phyloP scores from a whole-genome alignment of 2,888 invertebrate genomes.

The Cepaea hortensis region DNA sequence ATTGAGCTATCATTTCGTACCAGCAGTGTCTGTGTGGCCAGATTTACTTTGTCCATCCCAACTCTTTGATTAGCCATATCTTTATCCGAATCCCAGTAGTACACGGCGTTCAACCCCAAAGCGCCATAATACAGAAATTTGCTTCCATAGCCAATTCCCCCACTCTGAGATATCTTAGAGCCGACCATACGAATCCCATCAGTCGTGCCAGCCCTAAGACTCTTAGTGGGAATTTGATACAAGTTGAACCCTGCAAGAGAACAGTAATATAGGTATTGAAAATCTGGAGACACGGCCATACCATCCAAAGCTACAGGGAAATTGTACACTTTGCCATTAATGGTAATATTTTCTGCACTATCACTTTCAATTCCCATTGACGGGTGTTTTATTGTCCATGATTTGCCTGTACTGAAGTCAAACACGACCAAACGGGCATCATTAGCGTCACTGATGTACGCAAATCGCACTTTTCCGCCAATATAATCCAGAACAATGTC shows the following conservation, averaged over 20 bases:
- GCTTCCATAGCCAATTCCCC: conserved; percentile 62
- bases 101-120: conserved; percentile 58
- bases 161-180: conserved; percentile 57
- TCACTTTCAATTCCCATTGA: conserved; percentile 56
- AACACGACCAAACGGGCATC: conserved; percentile 62
- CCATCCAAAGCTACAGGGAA: conserved; percentile 60
- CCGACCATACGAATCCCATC: conserved; percentile 58
- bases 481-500: conserved; percentile 66
- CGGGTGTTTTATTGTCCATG: conserved; percentile 57
- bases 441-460: conserved; percentile 63
- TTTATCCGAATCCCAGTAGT: conserved; percentile 57
- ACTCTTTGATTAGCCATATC: conserved; percentile 54
- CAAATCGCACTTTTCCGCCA: conserved; percentile 57
- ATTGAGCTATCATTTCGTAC: conserved; percentile 55
- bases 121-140: conserved; percentile 62
- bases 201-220: conserved; percentile 53
- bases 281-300: conserved; percentile 65
- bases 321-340: conserved; percentile 49
- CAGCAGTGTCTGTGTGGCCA: conserved; percentile 49
- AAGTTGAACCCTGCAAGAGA: conserved; percentile 59
- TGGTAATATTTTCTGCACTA: conserved; percentile 50
- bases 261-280: conserved; percentile 63
- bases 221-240: conserved; percentile 60
- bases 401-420: conserved; percentile 54
- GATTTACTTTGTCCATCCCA: conserved; percentile 52